Percentiles rank a stretch among this genome's conserved stretches.
Evolutionary conservation across 1,140 invertebrate genomes (phyloP).

Genomic region (Drosophila melanogaster): DNA sequence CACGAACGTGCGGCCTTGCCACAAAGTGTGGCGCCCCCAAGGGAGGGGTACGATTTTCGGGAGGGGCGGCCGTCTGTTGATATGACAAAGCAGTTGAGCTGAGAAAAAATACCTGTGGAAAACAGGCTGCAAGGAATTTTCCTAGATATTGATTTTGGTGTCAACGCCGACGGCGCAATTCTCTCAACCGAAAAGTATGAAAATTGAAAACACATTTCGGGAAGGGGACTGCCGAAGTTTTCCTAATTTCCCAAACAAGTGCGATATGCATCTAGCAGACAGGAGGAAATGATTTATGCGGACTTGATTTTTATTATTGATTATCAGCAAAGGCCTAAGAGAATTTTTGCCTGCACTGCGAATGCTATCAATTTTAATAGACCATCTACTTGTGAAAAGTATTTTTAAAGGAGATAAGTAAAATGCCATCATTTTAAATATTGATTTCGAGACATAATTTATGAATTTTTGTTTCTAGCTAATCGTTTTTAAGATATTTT

Average conservation of each 20-base stretch:
- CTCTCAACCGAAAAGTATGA: slow-evolving; percentile 72
- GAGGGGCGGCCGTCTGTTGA: slow-evolving; percentile 52
- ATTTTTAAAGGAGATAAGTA: background rate
- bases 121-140: slow-evolving; percentile 51
- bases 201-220: slow-evolving; percentile 69
- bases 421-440: background rate
- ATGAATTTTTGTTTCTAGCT: no score
- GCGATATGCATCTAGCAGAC: slow-evolving; percentile 67
- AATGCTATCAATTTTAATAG: background rate
- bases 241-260: slow-evolving; percentile 37
- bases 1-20: slow-evolving; percentile 68
- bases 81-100: slow-evolving; percentile 61
- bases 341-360: background rate
- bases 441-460: no score
- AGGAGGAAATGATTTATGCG: slow-evolving; percentile 69
- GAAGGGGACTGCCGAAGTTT: slow-evolving; percentile 8
- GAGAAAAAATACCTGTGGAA: slow-evolving; percentile 70
- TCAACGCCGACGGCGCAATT: slow-evolving; percentile 59
- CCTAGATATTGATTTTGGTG: slow-evolving; percentile 73
- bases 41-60: slow-evolving; percentile 7
- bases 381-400: background rate
- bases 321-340: slow-evolving; percentile 40
- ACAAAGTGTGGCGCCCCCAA: slow-evolving; percentile 21
- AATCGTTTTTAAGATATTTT: background rate
- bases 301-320: slow-evolving; percentile 68